These are phyloP conservation scores for Hippocampus zosterae DNA, from an alignment of 2,113 vertebrate genomes.

Conservation along the genomic window DNA sequence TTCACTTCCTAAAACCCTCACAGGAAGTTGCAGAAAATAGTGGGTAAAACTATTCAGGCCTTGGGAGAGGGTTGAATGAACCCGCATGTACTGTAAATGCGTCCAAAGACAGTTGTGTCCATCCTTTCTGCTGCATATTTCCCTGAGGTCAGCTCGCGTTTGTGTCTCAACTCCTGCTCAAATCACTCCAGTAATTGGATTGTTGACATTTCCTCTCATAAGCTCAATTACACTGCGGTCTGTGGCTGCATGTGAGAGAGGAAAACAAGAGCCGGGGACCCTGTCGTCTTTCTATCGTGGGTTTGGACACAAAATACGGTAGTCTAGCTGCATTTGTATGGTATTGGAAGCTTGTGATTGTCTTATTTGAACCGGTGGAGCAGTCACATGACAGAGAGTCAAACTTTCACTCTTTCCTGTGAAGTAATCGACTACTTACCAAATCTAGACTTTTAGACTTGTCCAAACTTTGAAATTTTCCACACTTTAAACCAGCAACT, in stretches of 20 bases:
- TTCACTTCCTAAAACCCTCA: constrained; percentile 5
- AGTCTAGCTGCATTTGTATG: constrained; percentile 60
- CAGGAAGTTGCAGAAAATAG: background rate
- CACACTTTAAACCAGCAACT: constrained; percentile 63
- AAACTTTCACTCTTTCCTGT: constrained; percentile 38
- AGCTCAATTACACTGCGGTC: constrained; percentile 52
- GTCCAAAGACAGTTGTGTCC: constrained; percentile 2
- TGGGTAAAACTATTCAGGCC: background rate
- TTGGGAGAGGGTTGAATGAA: constrained; percentile 19
- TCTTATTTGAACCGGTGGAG: constrained; percentile 46
- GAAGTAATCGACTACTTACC: constrained; percentile 54
- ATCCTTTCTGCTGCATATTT: constrained; percentile 41
- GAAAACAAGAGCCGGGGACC: constrained; percentile 23
- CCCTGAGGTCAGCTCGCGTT: constrained; percentile 53
- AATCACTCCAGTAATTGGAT: constrained; percentile 56
- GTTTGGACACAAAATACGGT: constrained; percentile 54
- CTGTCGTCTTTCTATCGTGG: constrained; percentile 56
- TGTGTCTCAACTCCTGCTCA: constrained; percentile 55
- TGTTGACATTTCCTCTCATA: constrained; percentile 58
- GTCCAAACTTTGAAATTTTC: constrained; percentile 66
- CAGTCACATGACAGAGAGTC: constrained; percentile 6
- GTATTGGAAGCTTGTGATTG: constrained; percentile 56
- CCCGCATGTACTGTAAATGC: constrained; percentile 12
- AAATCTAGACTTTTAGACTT: constrained; percentile 61
- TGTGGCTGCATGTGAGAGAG: constrained; percentile 38